Evolutionary conservation across 1,140 invertebrate genomes (phyloP).

Genomic region (Streblospio benedicti): DNA sequence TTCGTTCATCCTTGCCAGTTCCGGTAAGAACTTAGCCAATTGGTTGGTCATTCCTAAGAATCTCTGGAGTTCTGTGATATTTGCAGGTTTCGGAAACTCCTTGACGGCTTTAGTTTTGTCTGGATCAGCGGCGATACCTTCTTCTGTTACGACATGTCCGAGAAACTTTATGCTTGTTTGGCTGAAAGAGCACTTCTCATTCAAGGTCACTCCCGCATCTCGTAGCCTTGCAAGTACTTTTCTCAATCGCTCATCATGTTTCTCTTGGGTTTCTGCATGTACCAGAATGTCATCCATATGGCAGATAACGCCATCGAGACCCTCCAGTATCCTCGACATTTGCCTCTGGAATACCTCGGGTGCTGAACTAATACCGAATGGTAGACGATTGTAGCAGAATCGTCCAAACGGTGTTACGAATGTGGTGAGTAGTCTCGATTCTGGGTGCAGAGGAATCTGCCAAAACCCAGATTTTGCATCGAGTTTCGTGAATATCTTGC

Average conservation of each 20-base stretch:
- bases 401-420: slow-evolving; percentile 23
- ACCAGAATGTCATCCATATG: slow-evolving; percentile 16
- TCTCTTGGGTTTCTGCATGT: background rate
- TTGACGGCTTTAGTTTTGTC: slow-evolving; percentile 31
- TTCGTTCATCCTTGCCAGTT: background rate
- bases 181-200: slow-evolving; percentile 16
- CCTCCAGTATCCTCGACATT: slow-evolving; percentile 7
- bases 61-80: background rate
- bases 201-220: slow-evolving; percentile 18
- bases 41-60: background rate
- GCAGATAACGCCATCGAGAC: slow-evolving; percentile 12
- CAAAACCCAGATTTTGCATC: slow-evolving; percentile 23
- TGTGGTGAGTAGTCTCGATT: slow-evolving; percentile 21
- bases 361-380: slow-evolving; percentile 20
- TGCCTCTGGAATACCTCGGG: slow-evolving; percentile 19
- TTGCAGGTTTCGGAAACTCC: background rate
- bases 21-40: background rate
- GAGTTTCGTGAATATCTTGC: slow-evolving; percentile 17
- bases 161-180: slow-evolving; percentile 7
- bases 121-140: slow-evolving; percentile 18
- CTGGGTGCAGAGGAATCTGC: slow-evolving; percentile 20
- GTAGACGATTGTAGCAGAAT: slow-evolving; percentile 17
- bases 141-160: slow-evolving; percentile 22
- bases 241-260: slow-evolving; percentile 5
- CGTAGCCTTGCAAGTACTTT: slow-evolving; percentile 10